A percentile compares a stretch with the other conserved stretches of the same genome.
These are phyloP conservation scores for Nycteola revayana DNA, from an alignment of 2,888 invertebrate species.

Conservation along the genomic window DNA sequence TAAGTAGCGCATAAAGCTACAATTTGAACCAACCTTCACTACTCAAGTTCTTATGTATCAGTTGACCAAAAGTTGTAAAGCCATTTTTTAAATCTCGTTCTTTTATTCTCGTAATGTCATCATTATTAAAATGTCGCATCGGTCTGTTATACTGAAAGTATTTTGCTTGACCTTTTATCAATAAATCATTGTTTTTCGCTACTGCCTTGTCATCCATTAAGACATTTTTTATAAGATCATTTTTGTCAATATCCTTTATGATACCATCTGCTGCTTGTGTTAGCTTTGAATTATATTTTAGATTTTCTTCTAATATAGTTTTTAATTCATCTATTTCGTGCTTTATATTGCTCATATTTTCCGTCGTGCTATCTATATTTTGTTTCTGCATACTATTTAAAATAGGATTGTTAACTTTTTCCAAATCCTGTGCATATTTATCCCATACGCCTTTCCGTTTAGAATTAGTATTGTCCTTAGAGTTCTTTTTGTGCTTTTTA, in stretches of 20 bases:
- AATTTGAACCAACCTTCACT: no score
- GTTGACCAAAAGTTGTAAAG: no score
- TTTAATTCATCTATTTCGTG: slow-evolving; percentile 16
- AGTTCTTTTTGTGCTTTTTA: no score
- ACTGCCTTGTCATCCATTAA: slow-evolving; percentile 24
- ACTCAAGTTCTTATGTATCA: no score
- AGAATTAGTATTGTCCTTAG: no score
- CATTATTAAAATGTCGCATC: no score
- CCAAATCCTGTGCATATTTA: no score
- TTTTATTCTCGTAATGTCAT: neutral
- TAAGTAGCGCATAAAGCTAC: no score
- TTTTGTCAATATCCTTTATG: no score
- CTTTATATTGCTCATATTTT: slow-evolving; percentile 21
- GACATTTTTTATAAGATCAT: slow-evolving; percentile 10
- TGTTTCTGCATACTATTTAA: slow-evolving; percentile 21
- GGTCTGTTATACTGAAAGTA: slow-evolving; percentile 23
- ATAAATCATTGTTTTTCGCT: slow-evolving; percentile 16
- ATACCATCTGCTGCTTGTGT: neutral
- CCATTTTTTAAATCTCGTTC: no score
- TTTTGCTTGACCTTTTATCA: slow-evolving; percentile 27
- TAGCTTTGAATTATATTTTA: neutral
- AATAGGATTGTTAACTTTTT: slow-evolving; percentile 23
- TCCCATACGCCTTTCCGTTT: no score
- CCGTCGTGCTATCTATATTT: slow-evolving; percentile 14
- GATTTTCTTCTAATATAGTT: no score